These are phyloP conservation scores for Pterophyllum scalare DNA, from an alignment of 2,113 vertebrate species.

Conservation along the genomic window DNA sequence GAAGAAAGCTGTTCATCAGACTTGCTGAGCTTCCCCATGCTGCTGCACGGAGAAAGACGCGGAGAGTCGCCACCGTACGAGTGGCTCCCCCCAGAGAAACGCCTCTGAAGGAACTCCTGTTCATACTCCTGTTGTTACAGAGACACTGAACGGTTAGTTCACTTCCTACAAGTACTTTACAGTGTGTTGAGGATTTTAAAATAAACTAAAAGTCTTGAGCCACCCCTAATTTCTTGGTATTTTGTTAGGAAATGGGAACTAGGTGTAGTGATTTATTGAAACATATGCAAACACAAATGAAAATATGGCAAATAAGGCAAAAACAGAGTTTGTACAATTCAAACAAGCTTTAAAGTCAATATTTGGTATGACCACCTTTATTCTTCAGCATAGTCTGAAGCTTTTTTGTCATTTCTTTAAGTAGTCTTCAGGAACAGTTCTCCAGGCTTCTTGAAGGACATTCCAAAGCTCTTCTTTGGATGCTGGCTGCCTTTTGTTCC, in stretches of 20 bases:
- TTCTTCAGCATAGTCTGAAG: background rate
- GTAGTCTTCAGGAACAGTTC: background rate
- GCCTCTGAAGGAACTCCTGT: conserved; percentile 91
- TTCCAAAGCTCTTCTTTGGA: conserved; percentile 2
- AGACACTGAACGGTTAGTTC: conserved; percentile 19
- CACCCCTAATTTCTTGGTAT: background rate
- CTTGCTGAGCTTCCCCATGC: conserved; percentile 97
- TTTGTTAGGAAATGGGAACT: background rate
- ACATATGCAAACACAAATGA: background rate
- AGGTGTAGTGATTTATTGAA: background rate
- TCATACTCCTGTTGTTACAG: conserved; percentile 87
- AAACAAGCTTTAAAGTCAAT: background rate
- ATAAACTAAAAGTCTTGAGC: background rate
- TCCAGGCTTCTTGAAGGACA: background rate
- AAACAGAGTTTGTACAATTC: no score
- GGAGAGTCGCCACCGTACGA: conserved; percentile 95
- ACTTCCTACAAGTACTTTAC: background rate
- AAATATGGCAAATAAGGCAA: background rate
- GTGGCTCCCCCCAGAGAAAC: conserved; percentile 95
- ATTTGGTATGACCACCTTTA: background rate
- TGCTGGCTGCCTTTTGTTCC: background rate
- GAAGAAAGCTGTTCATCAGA: conserved; percentile 97
- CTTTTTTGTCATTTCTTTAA: background rate
- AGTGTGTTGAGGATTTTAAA: background rate
- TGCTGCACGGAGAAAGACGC: conserved; percentile 93